Evolutionary conservation across 2,113 vertebrate species (phyloP), one percentile per base, ranked within the genome.

Genomic region (Rissa tridactyla): DNA sequence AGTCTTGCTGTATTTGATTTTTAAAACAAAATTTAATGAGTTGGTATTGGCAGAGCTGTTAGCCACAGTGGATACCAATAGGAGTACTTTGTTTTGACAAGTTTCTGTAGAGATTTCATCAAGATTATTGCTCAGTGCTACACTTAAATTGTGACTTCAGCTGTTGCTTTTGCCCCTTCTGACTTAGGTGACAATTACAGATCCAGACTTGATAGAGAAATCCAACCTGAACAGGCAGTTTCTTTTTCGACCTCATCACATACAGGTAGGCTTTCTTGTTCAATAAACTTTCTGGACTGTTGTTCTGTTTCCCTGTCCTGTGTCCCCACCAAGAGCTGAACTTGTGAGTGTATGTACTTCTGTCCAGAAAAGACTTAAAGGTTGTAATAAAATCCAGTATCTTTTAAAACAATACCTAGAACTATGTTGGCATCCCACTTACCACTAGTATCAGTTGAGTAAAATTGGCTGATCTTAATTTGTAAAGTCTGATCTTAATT

Each of bases 181-280:
- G 68, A 80, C 94, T 86, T 97, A 99, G 99, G 97, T 99, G 83
- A 99, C 98, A 96, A 96, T 99, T 97, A 99, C 99, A 96, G 99
- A 99, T 97, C 99, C 99, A 88, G 99, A 99, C 97, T 98, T 99
- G 94, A 99, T 99, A 95, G 99, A 99, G 98, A 99, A 99, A 97
- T 99, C 99, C 57, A 99, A 99, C 97, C 98, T 99, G 92, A 99
- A 99, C 95, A 98, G 99, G 47, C 99, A 99, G 97, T 99, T 99
- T 97, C 99, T 99, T 60, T 99, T 99, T 96, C 98, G 99, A 97
- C 99, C 99, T 82, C 98, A 98, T 94, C 99, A 99, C 90, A 99
- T 99, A 98, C 99, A 99, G 99, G 99, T 99, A 96, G 61, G 92
- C 62, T 95, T 91, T 85, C 44, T 84, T 81, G 16, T 30, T 64